phyloP scores from a whole-genome alignment of 2,888 invertebrate species.

The Epistrophe eligans region DNA sequence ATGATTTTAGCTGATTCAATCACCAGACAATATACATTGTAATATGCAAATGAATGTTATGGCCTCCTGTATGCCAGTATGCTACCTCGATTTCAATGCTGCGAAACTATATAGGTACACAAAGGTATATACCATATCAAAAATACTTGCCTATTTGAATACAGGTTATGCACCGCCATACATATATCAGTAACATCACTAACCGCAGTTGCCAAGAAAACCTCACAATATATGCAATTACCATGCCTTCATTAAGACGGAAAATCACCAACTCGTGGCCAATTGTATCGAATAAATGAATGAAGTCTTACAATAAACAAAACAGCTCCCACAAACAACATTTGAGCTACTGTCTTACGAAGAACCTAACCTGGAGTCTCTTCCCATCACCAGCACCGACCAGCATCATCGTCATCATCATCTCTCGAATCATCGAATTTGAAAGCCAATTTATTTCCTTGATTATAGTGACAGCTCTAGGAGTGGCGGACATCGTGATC shows the following conservation, averaged over 20 bases:
- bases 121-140: too few species aligned
- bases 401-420: conserved; percentile 21
- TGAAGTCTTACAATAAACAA: conserved; percentile 48
- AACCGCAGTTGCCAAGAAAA: conserved; percentile 37
- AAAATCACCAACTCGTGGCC: conserved; percentile 51
- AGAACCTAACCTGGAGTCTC: conserved; percentile 13
- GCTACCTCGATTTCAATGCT: conserved; percentile 22
- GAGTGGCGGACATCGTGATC: conserved; percentile 67
- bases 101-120: neutral
- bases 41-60: conserved; percentile 9
- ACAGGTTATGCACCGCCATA: neutral
- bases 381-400: conserved; percentile 18
- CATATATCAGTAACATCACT: neutral
- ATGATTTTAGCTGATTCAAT: neutral
- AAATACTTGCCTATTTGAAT: conserved; percentile 31
- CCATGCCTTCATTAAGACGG: conserved; percentile 48
- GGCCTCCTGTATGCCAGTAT: neutral
- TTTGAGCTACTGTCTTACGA: conserved; percentile 66
- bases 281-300: conserved; percentile 54
- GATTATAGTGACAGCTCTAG: conserved; percentile 64
- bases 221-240: conserved; percentile 61
- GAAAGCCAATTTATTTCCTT: conserved; percentile 70
- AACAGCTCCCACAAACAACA: conserved; percentile 59
- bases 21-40: neutral
- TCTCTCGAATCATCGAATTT: conserved; percentile 61